Conservation (phyloP, 2,113 vertebrate genomes). For the Stictonetta naevosa region DNA sequence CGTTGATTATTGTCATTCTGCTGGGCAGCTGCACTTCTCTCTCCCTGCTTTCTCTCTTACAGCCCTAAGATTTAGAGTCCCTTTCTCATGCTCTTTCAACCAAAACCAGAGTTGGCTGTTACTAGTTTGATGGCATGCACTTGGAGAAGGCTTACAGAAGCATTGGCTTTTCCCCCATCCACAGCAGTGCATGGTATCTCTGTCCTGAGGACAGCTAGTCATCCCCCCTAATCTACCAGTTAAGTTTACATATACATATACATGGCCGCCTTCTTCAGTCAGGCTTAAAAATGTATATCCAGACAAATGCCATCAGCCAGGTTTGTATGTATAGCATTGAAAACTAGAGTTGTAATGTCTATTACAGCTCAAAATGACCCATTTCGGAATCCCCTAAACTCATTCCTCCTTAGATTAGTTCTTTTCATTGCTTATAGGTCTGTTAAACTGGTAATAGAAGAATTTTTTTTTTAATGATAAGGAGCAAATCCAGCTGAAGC, state of each 20-base stretch:
- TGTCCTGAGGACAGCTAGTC: neutral
- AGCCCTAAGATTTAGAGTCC: neutral
- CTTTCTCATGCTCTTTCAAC: neutral
- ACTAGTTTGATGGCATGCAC: neutral
- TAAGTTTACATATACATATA: neutral
- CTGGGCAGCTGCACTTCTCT: neutral
- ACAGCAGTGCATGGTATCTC: neutral
- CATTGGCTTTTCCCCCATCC: neutral
- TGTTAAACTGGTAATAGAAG: neutral
- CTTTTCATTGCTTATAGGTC: neutral
- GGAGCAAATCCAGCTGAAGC: neutral
- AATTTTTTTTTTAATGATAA: neutral
- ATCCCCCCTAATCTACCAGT: neutral
- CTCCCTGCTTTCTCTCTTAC: neutral
- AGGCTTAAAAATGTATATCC: neutral
- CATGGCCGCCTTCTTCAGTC: neutral
- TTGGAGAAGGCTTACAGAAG: neutral
- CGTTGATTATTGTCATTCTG: neutral
- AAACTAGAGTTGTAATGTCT: neutral
- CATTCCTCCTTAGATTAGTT: neutral
- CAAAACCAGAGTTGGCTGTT: neutral
- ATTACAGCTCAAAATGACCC: neutral
- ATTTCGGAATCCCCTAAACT: neutral
- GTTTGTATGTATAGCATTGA: neutral
- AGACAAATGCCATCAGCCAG: neutral